Conservation (phyloP, 2,888 invertebrate species). For the Orthonevra nobilis region DNA sequence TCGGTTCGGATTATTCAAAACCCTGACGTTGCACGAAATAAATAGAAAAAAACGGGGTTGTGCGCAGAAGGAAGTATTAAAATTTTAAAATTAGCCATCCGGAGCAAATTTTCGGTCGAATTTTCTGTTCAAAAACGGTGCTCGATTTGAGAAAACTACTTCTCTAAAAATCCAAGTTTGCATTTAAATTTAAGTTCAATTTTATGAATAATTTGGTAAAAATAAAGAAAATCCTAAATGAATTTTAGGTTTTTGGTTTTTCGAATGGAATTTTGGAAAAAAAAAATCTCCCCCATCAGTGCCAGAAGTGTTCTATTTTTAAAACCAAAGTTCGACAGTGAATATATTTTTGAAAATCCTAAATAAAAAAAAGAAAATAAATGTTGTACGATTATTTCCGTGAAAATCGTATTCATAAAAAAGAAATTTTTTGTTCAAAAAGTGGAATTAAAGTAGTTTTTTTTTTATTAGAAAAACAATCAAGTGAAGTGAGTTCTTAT, state of each 20-base stretch:
- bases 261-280: conserved; percentile 7
- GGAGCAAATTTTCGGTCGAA: conserved; percentile 48
- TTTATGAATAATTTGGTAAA: not conserved
- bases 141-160: not conserved
- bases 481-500: conserved; percentile 31
- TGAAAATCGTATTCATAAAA: not conserved
- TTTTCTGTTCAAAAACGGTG: conserved; percentile 32
- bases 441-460: no score
- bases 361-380: conserved; percentile 9
- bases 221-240: not conserved
- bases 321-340: conserved; percentile 15
- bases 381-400: no score
- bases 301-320: conserved; percentile 53
- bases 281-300: conserved; percentile 24
- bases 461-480: no score
- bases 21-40: not conserved
- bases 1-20: conserved; percentile 52
- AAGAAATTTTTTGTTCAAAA: no score
- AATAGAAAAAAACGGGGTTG: conserved; percentile 46
- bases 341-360: not conserved
- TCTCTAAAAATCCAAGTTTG: conserved; percentile 31
- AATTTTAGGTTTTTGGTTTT: conserved; percentile 3
- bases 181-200: conserved; percentile 42
- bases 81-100: conserved; percentile 67
- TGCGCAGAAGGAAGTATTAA: conserved; percentile 57